Conservation (phyloP, 2,113 vertebrate genomes). For the Camelus bactrianus region DNA sequence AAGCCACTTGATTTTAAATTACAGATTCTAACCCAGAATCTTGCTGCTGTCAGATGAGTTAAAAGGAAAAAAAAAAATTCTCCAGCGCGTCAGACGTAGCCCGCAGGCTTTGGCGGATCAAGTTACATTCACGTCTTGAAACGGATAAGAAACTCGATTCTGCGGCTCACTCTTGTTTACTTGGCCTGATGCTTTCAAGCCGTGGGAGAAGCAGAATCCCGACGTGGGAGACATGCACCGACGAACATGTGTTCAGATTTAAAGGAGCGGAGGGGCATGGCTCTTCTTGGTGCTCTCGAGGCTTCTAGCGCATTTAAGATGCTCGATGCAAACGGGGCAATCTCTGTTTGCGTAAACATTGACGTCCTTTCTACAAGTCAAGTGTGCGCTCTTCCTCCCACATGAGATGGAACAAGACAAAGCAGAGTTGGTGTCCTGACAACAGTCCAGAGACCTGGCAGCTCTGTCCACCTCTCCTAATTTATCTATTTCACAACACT, state of each 20-base stretch:
- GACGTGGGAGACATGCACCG: background rate
- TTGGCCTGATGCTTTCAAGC: background rate
- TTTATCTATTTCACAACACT: conserved; percentile 19
- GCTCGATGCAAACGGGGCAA: background rate
- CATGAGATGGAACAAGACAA: background rate
- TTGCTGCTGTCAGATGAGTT: conserved; percentile 71
- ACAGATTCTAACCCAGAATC: conserved; percentile 77
- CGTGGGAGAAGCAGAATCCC: background rate
- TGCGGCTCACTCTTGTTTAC: background rate
- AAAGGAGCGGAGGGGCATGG: background rate
- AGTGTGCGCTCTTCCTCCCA: background rate
- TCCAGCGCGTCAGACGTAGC: conserved; percentile 53
- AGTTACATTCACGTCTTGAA: conserved; percentile 64
- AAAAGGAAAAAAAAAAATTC: conserved; percentile 59
- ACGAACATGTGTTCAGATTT: too few species aligned
- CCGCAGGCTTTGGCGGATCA: conserved; percentile 58
- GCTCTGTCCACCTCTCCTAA: background rate
- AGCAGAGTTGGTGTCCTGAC: background rate
- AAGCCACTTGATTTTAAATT: conserved; percentile 81
- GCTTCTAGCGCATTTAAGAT: background rate
- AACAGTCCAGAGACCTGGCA: background rate
- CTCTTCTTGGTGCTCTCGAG: background rate
- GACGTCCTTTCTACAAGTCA: background rate
- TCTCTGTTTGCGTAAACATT: conserved; percentile 3
- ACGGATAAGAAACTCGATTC: conserved; percentile 8